Conservation (phyloP, 2,113 vertebrate species). For the Carettochelys insculpta region DNA sequence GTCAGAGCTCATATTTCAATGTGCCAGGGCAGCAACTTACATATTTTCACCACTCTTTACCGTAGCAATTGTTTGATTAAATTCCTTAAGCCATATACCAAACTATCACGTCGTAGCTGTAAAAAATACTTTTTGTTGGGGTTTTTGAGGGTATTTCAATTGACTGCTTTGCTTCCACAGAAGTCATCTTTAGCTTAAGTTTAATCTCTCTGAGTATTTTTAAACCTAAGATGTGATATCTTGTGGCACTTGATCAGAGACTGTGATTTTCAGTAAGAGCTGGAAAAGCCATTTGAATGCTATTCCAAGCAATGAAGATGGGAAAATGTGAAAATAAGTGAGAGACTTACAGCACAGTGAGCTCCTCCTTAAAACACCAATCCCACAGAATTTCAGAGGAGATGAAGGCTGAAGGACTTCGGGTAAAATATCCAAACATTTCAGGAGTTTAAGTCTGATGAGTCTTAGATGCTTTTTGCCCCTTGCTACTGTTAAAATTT, state of each 20-base stretch:
- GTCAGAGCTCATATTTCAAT: neutral
- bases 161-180: neutral
- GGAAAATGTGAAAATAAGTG: neutral
- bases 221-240: slow-evolving; percentile 27
- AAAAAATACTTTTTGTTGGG: neutral
- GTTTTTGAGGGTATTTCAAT: neutral
- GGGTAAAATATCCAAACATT: neutral
- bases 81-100: neutral
- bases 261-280: neutral
- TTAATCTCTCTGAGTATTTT: slow-evolving; percentile 62
- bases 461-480: neutral
- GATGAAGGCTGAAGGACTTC: accelerated
- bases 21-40: slow-evolving; percentile 14
- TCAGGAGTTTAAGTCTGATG: neutral
- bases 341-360: neutral
- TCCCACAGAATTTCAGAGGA: accelerated
- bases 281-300: neutral
- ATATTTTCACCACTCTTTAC: neutral
- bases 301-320: neutral
- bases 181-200: neutral
- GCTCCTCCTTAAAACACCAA: accelerated
- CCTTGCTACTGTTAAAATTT: accelerated
- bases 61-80: neutral
- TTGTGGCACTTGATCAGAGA: slow-evolving; percentile 8
- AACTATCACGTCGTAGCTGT: neutral